These are phyloP conservation scores for Bubo bubo DNA, from an alignment of 2,113 vertebrate genomes.

Conservation along the genomic window DNA sequence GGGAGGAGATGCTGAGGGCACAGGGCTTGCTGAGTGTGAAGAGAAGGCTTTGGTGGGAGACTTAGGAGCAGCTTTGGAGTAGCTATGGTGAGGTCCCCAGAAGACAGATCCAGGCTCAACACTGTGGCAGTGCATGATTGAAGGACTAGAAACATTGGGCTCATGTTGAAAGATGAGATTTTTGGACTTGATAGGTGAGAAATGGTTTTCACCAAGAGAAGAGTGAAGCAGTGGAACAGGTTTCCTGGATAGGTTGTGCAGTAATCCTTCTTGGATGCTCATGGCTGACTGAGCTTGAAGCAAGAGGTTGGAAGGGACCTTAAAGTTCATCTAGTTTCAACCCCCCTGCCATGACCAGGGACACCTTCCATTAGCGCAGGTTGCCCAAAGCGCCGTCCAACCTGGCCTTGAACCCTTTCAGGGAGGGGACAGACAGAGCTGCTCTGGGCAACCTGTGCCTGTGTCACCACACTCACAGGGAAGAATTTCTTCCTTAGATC, in stretches of 20 bases:
- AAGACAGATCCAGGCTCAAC: not conserved
- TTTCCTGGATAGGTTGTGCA: not conserved
- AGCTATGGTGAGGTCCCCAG: not conserved
- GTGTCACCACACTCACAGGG: no score
- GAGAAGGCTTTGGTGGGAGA: not conserved
- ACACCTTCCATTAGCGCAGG: no score
- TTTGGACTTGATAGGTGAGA: not conserved
- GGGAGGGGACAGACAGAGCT: no score
- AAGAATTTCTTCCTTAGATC: no score
- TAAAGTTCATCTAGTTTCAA: no score
- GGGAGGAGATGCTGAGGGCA: not conserved
- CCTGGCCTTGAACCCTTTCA: no score
- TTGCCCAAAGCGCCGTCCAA: no score
- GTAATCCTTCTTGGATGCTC: not conserved
- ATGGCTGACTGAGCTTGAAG: not conserved
- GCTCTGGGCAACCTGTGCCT: no score
- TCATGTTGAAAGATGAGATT: not conserved
- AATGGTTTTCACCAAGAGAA: not conserved
- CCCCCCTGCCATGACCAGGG: no score
- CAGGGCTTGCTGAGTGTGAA: not conserved
- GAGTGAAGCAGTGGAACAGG: no score
- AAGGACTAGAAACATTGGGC: not conserved
- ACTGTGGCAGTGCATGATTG: not conserved
- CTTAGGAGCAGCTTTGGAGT: not conserved
- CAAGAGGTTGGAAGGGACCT: not conserved